Base-by-base conservation (phyloP, 2,888 invertebrate species). In the Pogonocherus hispidulus region DNA sequence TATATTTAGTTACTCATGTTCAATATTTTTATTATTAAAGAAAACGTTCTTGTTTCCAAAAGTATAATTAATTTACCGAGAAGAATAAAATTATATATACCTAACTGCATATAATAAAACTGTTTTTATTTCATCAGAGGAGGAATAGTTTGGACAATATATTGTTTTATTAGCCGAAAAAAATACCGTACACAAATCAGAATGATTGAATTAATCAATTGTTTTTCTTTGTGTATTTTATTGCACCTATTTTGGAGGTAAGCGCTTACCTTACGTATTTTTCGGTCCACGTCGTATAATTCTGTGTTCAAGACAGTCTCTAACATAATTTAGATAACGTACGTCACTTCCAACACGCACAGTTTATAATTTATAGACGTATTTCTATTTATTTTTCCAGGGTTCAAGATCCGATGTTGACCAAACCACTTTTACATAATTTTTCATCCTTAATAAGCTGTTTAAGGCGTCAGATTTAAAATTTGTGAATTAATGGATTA, bases 371-470 rank as follows among this genome's bases (percentile, higher is more conserved):
- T 59, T 59, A 59, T 59, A 47, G 18, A 8, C n/a, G 18, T 59
- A 32, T 59, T 59, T 32, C 32, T 59, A 35, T 59, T 47, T 59
- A 59, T 59, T 59, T 59, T 55, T 35, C 44, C 59, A 59, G 46
- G 14, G 59, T 59, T 59, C 59, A 59, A 59, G 59, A 59, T 27
- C 59, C 59, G 59, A 32, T 8, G 59, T 47, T 59, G 59, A 59
- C 59, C 59, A 59, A 41, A 8, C 46, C 32, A 59, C 59, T 27
- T 59, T 18, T 35, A 52, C 32, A 32, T 32, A 27, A 52, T 32
- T 47, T 59, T 49, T 59, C 47, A 18, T 23, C 46, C 19, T 6
- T 32, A 27, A 59, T 59, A 59, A 59, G 47, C 47, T 27, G 47
- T 47, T 46, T 23, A 22, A 32, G 27, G 23, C 19, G 46, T 18